phyloP scores from a whole-genome alignment of 2,888 invertebrate genomes.

The Helleia helle region DNA sequence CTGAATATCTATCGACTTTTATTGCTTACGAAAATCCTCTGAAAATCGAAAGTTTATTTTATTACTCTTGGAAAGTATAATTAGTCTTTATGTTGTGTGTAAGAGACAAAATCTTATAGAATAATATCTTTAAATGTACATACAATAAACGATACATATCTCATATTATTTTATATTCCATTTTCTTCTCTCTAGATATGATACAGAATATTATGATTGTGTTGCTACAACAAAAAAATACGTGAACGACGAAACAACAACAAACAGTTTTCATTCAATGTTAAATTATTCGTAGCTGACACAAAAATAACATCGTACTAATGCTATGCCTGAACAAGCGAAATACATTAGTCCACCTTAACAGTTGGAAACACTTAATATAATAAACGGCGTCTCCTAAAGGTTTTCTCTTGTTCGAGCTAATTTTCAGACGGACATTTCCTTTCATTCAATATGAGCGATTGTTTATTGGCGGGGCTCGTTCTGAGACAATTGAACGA shows the following conservation, averaged over 20 bases:
- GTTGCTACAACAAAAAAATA: too few relatives aligned
- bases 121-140: too few relatives aligned
- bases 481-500: constrained; percentile 63
- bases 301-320: too few relatives aligned
- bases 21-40: constrained; percentile 39
- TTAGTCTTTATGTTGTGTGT: too few relatives aligned
- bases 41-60: constrained; percentile 9
- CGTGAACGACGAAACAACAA: constrained; percentile 22
- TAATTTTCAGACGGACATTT: constrained; percentile 70
- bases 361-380: constrained; percentile 53
- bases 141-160: too few relatives aligned
- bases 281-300: too few relatives aligned
- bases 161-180: too few relatives aligned
- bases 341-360: constrained; percentile 59
- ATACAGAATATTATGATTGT: too few relatives aligned
- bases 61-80: constrained; percentile 4
- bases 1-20: constrained; percentile 59
- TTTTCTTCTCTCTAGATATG: too few relatives aligned
- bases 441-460: constrained; percentile 72
- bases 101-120: too few relatives aligned
- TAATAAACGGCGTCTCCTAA: constrained; percentile 63
- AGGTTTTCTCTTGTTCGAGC: constrained; percentile 68
- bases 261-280: too few relatives aligned
- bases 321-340: constrained; percentile 37
- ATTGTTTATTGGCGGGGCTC: constrained; percentile 65